These are phyloP conservation scores for Agrypnia vestita DNA, from an alignment of 1,140 invertebrate species.

Conservation along the genomic window DNA sequence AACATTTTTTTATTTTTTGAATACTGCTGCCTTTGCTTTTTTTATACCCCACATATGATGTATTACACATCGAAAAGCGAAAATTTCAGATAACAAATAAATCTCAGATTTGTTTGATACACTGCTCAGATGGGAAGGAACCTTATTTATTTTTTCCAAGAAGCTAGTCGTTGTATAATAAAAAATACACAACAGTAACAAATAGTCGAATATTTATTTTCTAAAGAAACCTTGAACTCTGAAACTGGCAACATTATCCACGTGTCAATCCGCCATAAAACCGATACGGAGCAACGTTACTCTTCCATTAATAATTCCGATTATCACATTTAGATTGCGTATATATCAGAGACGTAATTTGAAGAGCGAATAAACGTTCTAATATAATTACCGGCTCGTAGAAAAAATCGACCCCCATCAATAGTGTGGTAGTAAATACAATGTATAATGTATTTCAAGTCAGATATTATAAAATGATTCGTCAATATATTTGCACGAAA, in stretches of 20 bases:
- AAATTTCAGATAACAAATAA: too few species aligned
- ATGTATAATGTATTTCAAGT: neutral
- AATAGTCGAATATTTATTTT: neutral
- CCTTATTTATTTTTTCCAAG: neutral
- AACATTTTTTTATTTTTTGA: too few species aligned
- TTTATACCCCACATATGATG: too few species aligned
- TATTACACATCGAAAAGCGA: too few species aligned
- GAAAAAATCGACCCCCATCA: neutral
- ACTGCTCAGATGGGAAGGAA: too few species aligned
- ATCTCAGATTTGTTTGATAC: too few species aligned
- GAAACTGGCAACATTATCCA: constrained; percentile 7
- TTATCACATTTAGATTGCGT: too few species aligned
- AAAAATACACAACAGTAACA: neutral
- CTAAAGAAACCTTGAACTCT: neutral
- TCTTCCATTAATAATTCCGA: too few species aligned
- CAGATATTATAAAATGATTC: constrained; percentile 6
- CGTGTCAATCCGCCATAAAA: neutral
- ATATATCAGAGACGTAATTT: neutral
- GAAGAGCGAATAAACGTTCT: neutral
- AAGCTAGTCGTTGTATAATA: neutral
- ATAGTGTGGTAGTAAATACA: constrained; percentile 16
- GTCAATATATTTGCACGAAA: neutral
- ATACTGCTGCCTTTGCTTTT: too few species aligned
- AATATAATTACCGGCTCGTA: neutral
- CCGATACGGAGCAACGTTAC: too few species aligned